A percentile compares a stretch with the other conserved stretches of the same genome.
Evolutionary conservation across 2,113 vertebrate species (phyloP).

Genomic region (Crotalus tigris): DNA sequence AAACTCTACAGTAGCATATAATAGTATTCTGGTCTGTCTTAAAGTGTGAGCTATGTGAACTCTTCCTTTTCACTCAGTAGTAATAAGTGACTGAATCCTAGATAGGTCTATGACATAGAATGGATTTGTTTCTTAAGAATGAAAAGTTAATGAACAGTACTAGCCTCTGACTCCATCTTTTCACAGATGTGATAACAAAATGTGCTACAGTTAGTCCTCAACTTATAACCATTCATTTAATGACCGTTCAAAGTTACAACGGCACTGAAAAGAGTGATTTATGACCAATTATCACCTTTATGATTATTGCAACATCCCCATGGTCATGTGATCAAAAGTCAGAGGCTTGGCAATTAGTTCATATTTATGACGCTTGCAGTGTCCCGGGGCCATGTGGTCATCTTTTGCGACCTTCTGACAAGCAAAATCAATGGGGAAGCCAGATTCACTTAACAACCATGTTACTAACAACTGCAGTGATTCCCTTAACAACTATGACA

Average conservation of each 20-base stretch:
- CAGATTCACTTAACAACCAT: not conserved
- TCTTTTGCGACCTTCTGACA: not conserved
- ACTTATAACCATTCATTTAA: not conserved
- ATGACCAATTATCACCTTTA: not conserved
- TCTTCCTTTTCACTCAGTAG: not conserved
- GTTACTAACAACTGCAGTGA: not conserved
- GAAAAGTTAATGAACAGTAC: constrained; percentile 1
- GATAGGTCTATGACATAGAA: not conserved
- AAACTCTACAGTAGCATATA: not conserved
- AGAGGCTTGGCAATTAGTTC: not conserved
- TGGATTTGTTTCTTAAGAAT: not conserved
- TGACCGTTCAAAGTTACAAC: not conserved
- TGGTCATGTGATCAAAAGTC: not conserved
- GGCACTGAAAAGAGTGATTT: not conserved
- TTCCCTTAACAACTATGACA: not conserved
- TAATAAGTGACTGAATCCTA: not conserved
- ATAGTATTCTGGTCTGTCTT: not conserved
- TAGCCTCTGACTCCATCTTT: not conserved
- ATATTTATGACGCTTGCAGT: not conserved
- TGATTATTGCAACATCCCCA: not conserved
- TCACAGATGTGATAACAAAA: constrained; percentile 8
- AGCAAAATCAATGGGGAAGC: not conserved
- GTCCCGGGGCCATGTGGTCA: not conserved
- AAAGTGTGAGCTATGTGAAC: not conserved
- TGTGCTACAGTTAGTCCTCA: not conserved